Percentiles rank a stretch among this genome's conserved stretches.
Conservation (phyloP, 2,113 vertebrate species). For the Larimichthys polyactis region DNA sequence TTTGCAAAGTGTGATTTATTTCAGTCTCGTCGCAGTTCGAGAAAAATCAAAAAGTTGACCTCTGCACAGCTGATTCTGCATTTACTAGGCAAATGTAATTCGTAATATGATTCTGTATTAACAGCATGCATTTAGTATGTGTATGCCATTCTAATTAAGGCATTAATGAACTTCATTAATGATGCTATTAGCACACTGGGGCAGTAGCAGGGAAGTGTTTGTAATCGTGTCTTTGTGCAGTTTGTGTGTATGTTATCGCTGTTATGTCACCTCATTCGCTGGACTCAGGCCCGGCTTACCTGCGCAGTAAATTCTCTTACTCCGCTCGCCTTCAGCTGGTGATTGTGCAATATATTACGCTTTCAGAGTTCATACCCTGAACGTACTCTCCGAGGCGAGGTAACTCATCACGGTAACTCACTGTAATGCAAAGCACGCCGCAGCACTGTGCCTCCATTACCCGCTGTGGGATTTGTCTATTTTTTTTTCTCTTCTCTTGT, state of each 20-base stretch:
- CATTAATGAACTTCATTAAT: conserved; percentile 35
- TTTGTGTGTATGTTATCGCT: conserved; percentile 7
- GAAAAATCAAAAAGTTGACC: neutral
- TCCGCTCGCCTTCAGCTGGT: conserved; percentile 24
- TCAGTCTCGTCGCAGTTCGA: neutral
- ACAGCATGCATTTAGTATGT: conserved; percentile 25
- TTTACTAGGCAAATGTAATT: neutral
- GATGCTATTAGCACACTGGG: conserved; percentile 20
- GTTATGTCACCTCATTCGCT: conserved; percentile 28
- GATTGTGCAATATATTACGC: conserved; percentile 57
- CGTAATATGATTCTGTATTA: neutral
- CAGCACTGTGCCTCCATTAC: conserved; percentile 51
- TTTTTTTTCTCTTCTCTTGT: conserved; percentile 13
- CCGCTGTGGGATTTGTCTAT: conserved; percentile 47
- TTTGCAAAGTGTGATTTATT: neutral
- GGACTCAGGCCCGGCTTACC: conserved; percentile 43
- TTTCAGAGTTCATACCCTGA: conserved; percentile 57
- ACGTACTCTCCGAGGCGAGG: conserved; percentile 48
- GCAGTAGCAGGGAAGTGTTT: neutral
- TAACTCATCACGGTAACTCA: conserved; percentile 54
- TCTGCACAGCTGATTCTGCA: neutral
- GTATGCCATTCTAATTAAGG: conserved; percentile 16
- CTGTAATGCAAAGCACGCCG: conserved; percentile 50
- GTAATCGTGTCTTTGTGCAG: conserved; percentile 10
- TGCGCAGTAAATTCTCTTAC: conserved; percentile 50